Percentiles rank a stretch among this genome's conserved stretches.
Evolutionary conservation across 2,888 invertebrate genomes (phyloP).

Genomic region (Anoplius nigerrimus): DNA sequence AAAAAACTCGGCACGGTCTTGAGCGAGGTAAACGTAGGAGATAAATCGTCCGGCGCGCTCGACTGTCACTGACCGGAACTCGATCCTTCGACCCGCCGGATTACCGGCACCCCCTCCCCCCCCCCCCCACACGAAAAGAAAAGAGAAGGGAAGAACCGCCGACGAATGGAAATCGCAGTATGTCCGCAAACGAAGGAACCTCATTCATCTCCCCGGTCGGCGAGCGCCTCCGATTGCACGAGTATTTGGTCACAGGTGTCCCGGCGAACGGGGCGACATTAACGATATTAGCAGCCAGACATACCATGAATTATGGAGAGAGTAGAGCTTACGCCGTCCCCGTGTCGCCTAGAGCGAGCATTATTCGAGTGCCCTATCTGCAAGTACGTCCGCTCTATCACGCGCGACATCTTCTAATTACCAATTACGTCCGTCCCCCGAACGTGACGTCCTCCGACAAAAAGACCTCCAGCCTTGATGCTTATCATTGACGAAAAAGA

Average conservation of each 20-base stretch:
- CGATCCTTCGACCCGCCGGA: too few species aligned
- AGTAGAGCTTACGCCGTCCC: constrained; percentile 27
- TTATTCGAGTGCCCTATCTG: constrained; percentile 15
- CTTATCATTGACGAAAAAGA: too few species aligned
- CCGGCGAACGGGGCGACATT: constrained; percentile 34
- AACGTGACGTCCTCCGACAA: too few species aligned
- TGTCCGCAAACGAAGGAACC: not conserved
- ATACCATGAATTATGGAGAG: constrained; percentile 43
- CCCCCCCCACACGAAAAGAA: too few species aligned
- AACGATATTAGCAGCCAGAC: constrained; percentile 45
- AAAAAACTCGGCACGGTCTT: too few species aligned
- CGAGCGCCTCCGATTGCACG: constrained; percentile 8
- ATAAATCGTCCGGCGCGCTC: too few species aligned
- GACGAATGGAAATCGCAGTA: not conserved
- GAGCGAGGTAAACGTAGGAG: too few species aligned
- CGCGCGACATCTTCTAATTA: constrained; percentile 12
- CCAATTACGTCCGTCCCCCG: constrained; percentile 13
- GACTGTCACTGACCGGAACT: too few species aligned
- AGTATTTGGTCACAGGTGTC: constrained; percentile 43
- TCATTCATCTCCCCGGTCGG: not conserved
- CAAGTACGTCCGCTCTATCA: constrained; percentile 14
- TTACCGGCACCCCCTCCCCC: too few species aligned
- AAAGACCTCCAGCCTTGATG: too few species aligned
- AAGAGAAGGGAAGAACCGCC: too few species aligned
- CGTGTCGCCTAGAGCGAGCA: not conserved